These are phyloP conservation scores for Parazoanthus atlanticus DNA, from an alignment of 92 coral and sea anemone species.

Conservation along the genomic window DNA sequence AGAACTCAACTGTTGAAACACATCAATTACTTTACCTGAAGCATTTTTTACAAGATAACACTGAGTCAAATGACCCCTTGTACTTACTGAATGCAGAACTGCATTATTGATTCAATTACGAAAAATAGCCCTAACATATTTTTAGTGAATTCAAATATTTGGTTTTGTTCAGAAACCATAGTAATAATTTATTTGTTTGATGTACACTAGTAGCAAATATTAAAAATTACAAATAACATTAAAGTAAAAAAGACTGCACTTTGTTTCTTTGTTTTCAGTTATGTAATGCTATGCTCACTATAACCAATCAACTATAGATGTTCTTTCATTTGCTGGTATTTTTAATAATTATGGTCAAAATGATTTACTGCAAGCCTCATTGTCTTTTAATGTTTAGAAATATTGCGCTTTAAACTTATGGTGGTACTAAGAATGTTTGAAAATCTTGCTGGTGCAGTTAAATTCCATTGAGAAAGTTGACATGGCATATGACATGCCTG, in stretches of 20 bases:
- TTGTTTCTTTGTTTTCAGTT: background rate
- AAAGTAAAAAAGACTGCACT: background rate
- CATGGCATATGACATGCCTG: background rate
- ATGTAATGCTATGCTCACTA: background rate
- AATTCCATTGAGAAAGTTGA: background rate
- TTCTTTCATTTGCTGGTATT: background rate
- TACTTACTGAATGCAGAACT: background rate
- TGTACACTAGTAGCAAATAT: background rate
- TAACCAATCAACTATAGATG: background rate
- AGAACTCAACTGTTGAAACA: too few relatives aligned
- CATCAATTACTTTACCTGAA: background rate
- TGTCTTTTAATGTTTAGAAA: background rate
- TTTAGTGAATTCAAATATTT: background rate
- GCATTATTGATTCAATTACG: too few relatives aligned
- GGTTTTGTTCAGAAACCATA: background rate
- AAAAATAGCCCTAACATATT: background rate
- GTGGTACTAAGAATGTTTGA: background rate
- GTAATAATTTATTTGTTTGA: background rate
- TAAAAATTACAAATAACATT: too few relatives aligned
- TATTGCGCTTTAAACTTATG: too few relatives aligned
- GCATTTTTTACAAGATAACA: background rate
- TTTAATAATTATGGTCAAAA: background rate
- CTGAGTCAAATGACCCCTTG: background rate
- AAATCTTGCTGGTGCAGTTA: background rate
- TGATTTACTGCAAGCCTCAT: background rate